A percentile compares a stretch with the other conserved stretches of the same genome.
These are phyloP conservation scores for Drosophila nannoptera DNA, from an alignment of 1,140 invertebrate species.

Conservation along the genomic window DNA sequence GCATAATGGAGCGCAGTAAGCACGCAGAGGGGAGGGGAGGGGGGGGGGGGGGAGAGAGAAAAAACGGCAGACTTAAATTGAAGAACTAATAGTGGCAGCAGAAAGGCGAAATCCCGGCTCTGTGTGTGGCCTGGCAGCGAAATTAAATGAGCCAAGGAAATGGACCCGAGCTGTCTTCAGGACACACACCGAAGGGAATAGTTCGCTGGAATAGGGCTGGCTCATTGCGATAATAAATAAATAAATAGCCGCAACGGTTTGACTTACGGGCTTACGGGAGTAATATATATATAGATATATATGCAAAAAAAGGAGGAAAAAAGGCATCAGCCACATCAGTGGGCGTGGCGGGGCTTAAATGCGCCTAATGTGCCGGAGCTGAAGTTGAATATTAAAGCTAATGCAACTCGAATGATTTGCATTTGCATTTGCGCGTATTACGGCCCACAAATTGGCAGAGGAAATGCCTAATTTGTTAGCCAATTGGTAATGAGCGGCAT, in stretches of 20 bases:
- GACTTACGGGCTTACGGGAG: slow-evolving; percentile 30
- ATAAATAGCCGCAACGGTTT: slow-evolving; percentile 69
- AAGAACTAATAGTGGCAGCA: slow-evolving; percentile 47
- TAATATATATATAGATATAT: slow-evolving; percentile 32
- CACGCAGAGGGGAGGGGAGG: not conserved
- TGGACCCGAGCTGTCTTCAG: slow-evolving; percentile 28
- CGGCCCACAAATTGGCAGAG: slow-evolving; percentile 20
- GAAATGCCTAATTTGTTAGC: slow-evolving; percentile 29
- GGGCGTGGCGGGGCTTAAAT: slow-evolving; percentile 59
- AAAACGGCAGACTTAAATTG: slow-evolving; percentile 41
- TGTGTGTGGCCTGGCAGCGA: slow-evolving; percentile 62
- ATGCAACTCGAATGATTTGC: slow-evolving; percentile 36
- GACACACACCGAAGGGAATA: not conserved
- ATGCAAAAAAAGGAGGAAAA: slow-evolving; percentile 1
- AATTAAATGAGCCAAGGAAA: slow-evolving; percentile 46
- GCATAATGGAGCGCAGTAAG: slow-evolving; percentile 29
- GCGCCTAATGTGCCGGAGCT: slow-evolving; percentile 52
- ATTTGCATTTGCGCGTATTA: slow-evolving; percentile 36
- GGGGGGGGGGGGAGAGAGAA: not conserved
- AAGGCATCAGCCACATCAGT: slow-evolving; percentile 31
- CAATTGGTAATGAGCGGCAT: slow-evolving; percentile 6
- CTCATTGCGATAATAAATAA: slow-evolving; percentile 75
- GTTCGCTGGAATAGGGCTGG: slow-evolving; percentile 57
- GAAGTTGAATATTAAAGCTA: slow-evolving; percentile 51
- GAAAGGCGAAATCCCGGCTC: slow-evolving; percentile 4